phyloP scores from a whole-genome alignment of 1,140 invertebrate species.

The Calycopis cecrops region DNA sequence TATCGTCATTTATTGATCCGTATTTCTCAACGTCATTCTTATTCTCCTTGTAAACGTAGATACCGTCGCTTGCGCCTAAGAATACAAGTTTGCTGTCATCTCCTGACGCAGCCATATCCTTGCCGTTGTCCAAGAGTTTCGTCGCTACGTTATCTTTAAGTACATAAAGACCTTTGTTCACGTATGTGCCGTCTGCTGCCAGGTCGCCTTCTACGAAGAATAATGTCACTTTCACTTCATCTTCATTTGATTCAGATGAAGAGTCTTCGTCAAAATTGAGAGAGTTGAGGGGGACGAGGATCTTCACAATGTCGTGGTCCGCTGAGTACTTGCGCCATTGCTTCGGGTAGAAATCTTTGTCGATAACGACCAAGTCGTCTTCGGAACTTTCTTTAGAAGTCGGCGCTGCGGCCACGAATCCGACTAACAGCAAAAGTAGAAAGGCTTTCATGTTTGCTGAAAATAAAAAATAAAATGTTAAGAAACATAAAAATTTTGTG shows the following conservation, averaged over 20 bases:
- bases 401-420: constrained; percentile 25
- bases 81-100: constrained; percentile 37
- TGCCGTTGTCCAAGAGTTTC: constrained; percentile 43
- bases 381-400: constrained; percentile 18
- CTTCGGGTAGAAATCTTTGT: constrained; percentile 32
- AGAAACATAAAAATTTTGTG: no score
- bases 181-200: constrained; percentile 24
- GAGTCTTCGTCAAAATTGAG: constrained; percentile 43
- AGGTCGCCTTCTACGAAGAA: constrained; percentile 47
- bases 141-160: constrained; percentile 28
- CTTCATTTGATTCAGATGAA: constrained; percentile 12
- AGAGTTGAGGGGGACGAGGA: constrained; percentile 45
- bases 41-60: constrained; percentile 37
- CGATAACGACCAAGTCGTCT: constrained; percentile 29
- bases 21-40: constrained; percentile 39
- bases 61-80: constrained; percentile 41
- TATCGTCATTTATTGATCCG: constrained; percentile 36
- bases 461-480: constrained; percentile 3
- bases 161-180: constrained; percentile 38
- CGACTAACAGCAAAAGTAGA: constrained; percentile 19
- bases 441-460: constrained; percentile 8
- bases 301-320: constrained; percentile 46
- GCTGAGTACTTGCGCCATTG: constrained; percentile 34
- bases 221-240: constrained; percentile 14
- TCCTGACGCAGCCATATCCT: constrained; percentile 32